Evolutionary conservation across 92 coral and sea anemone genomes (phyloP).

Genomic region (Heliopora coerulea): DNA sequence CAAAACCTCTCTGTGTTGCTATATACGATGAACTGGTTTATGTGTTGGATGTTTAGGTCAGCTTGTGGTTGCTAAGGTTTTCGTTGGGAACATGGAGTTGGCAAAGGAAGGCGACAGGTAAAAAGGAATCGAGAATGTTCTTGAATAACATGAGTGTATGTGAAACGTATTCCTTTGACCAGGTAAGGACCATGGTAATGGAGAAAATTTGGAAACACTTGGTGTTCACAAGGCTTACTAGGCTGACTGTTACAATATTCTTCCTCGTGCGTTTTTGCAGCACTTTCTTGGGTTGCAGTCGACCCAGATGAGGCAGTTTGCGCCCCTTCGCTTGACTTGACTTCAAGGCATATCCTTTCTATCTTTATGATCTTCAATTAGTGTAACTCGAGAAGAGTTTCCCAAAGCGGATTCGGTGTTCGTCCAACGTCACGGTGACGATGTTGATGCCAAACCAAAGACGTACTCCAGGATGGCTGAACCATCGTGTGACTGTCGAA

Average conservation of each 20-base stretch:
- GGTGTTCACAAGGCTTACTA: too few species aligned
- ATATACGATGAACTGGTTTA: neutral
- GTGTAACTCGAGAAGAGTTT: conserved; percentile 57
- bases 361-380: too few species aligned
- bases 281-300: too few species aligned
- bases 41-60: conserved; percentile 58
- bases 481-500: conserved; percentile 70
- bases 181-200: too few species aligned
- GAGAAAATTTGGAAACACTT: too few species aligned
- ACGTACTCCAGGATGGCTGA: conserved; percentile 47
- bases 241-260: too few species aligned
- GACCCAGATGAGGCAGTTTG: too few species aligned
- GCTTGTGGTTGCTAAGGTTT: conserved; percentile 83
- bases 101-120: conserved; percentile 64
- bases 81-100: conserved; percentile 71
- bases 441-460: conserved; percentile 51
- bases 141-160: neutral
- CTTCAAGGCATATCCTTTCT: too few species aligned
- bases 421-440: conserved; percentile 62
- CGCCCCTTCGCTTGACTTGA: too few species aligned
- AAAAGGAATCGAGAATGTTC: neutral
- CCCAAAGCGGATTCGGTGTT: conserved; percentile 66
- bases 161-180: too few species aligned
- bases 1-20: too few species aligned
- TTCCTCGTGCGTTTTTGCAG: too few species aligned